Conservation (phyloP, 2,888 invertebrate genomes). For the Cenopis cana region DNA sequence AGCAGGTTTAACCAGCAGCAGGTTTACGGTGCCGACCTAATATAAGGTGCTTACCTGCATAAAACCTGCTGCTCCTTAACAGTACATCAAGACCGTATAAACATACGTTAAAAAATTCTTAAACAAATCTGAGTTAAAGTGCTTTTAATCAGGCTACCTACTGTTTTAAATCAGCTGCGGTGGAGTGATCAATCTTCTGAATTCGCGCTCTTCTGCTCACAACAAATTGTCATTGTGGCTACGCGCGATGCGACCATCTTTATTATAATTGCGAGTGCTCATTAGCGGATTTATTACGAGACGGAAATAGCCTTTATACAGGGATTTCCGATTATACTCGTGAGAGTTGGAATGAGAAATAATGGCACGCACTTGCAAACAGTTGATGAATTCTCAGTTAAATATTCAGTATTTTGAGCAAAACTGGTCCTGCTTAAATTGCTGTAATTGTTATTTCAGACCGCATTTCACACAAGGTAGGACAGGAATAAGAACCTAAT, state of each 20-base stretch:
- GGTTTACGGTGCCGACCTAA: too few relatives aligned
- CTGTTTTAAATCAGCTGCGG: constrained; percentile 21
- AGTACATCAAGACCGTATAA: too few relatives aligned
- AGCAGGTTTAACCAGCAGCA: too few relatives aligned
- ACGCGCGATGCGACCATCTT: constrained; percentile 52
- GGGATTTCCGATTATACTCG: constrained; percentile 44
- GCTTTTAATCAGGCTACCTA: background rate
- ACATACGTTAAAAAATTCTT: too few relatives aligned
- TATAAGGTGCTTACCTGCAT: too few relatives aligned
- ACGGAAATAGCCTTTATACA: constrained; percentile 41
- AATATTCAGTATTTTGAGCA: background rate
- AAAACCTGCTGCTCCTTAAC: too few relatives aligned
- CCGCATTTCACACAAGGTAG: too few relatives aligned
- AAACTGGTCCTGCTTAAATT: too few relatives aligned
- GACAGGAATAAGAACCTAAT: too few relatives aligned
- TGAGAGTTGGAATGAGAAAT: constrained; percentile 31
- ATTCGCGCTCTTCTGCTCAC: constrained; percentile 50
- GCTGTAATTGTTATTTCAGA: too few relatives aligned
- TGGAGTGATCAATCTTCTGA: constrained; percentile 65
- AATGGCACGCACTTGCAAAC: constrained; percentile 26
- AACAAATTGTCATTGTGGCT: constrained; percentile 64
- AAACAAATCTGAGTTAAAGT: too few relatives aligned
- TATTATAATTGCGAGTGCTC: constrained; percentile 58
- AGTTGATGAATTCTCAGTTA: constrained; percentile 2
- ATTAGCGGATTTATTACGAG: constrained; percentile 59